A percentile compares a stretch with the other conserved stretches of the same genome.
These are phyloP conservation scores for Stegastes partitus DNA, from an alignment of 2,113 vertebrate genomes.

Conservation along the genomic window DNA sequence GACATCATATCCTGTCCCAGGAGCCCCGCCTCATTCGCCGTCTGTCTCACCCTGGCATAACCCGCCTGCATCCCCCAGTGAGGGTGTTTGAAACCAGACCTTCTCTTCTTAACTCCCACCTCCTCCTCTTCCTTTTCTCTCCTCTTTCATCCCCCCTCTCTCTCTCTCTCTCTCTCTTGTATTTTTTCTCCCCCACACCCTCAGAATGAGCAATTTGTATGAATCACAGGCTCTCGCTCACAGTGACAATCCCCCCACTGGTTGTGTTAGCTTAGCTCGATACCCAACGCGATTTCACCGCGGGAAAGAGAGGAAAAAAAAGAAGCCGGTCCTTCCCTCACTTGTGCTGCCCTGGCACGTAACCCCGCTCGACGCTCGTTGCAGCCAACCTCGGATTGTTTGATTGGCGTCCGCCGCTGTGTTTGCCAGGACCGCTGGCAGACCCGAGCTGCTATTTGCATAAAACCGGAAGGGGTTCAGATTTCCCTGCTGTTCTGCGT, in stretches of 20 bases:
- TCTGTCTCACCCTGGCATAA: conserved; percentile 63
- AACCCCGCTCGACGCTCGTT: conserved; percentile 35
- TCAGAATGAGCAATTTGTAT: conserved; percentile 38
- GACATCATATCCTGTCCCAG: conserved; percentile 69
- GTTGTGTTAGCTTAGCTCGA: conserved; percentile 38
- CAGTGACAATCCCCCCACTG: conserved; percentile 29
- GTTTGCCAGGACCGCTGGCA: conserved; percentile 66
- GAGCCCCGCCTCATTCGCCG: conserved; percentile 45
- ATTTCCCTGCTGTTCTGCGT: conserved; percentile 50
- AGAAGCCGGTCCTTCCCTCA: neutral
- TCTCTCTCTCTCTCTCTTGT: no score
- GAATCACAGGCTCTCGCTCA: conserved; percentile 48
- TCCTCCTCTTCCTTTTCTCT: conserved; percentile 13
- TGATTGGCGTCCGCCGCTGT: conserved; percentile 66
- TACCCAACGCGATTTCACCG: conserved; percentile 10
- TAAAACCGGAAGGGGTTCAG: conserved; percentile 55
- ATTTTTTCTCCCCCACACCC: neutral
- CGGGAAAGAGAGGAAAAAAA: neutral
- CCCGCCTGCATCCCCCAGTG: conserved; percentile 26
- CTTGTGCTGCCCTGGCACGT: conserved; percentile 42
- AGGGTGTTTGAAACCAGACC: conserved; percentile 41
- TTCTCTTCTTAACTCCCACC: conserved; percentile 22
- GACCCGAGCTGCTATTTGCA: conserved; percentile 55
- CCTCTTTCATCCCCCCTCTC: conserved; percentile 33
- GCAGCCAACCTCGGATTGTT: conserved; percentile 55